Evolutionary conservation across 2,888 invertebrate species (phyloP), one percentile per base, ranked within the genome.

Genomic region (Spialia ferax): DNA sequence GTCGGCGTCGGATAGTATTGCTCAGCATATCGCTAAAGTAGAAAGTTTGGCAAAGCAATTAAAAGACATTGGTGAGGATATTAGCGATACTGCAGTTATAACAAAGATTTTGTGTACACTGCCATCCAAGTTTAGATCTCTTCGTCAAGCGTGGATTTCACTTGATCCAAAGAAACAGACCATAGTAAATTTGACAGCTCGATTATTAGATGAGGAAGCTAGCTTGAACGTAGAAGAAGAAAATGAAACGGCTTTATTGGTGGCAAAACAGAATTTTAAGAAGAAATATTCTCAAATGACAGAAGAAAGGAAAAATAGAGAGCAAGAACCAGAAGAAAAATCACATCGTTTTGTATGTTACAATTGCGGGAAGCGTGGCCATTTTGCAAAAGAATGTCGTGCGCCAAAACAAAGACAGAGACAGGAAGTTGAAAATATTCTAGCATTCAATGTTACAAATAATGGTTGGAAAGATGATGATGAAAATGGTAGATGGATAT

Each of bases 181-280:
- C 1, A 13, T 56, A 18, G 18, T 32, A 13, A 56, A 56, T 4
- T 7, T 56, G 6, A 56, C 56, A n/a, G 68, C 75, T 22, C 73
- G 74, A 0, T 54, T 76, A 6, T 8, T 75, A 45, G 74, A 76
- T 66, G 72, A 73, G 42, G 75, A 73, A 56, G 69, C 71, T 1
- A 71, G 68, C 38, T 54, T 67, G 29, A 22, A 13, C n/a, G 35
- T 35, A 2, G 56, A 11, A 0, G 35, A 35, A 7, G 29, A 18
- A 13, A 56, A 32, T 56, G 56, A 56, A 20, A 56, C 6, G 1
- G 56, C 56, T 11, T 20, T 56, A 35, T 18, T 56, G 20, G 20
- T 35, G 20, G 7, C 13, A 56, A 56, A 56, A 35, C 20, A 20
- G 26, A 32, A 56, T 56, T 13, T 6, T 4, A 56, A 56, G 20